Evolutionary conservation across 2,113 vertebrate species (phyloP).

Genomic region (Serinus canaria): DNA sequence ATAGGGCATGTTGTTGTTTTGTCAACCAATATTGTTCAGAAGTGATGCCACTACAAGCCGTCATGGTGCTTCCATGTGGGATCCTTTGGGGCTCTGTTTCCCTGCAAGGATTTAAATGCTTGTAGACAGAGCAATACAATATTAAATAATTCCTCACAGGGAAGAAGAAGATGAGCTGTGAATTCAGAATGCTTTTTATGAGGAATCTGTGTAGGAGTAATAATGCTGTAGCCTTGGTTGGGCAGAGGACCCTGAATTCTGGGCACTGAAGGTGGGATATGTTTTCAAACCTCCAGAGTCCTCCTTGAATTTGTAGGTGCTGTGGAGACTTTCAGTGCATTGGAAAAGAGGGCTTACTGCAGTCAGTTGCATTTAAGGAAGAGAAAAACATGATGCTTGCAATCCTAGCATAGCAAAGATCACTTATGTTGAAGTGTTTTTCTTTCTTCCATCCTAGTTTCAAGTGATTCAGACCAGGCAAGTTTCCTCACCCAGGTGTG

Average conservation of each 20-base stretch:
- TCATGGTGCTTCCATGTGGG: not conserved
- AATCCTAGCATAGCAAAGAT: not conserved
- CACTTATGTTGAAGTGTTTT: not conserved
- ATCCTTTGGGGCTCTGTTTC: not conserved
- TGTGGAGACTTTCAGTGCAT: not conserved
- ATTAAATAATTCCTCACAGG: not conserved
- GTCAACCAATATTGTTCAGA: not conserved
- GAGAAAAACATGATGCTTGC: not conserved
- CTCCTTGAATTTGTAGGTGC: not conserved
- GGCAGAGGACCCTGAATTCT: not conserved
- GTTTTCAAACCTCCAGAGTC: not conserved
- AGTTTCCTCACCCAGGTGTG: not conserved
- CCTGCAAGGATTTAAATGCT: not conserved
- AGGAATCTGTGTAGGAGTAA: not conserved
- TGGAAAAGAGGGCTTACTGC: not conserved
- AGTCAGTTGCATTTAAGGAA: not conserved
- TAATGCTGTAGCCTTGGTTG: not conserved
- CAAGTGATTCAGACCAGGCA: not conserved
- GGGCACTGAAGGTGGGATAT: not conserved
- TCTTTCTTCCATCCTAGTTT: not conserved
- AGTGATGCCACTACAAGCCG: not conserved
- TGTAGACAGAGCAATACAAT: not conserved
- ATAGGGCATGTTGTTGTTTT: not conserved
- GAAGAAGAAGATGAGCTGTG: not conserved
- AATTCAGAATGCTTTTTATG: not conserved